Percentiles rank a stretch among this genome's conserved stretches.
Evolutionary conservation across 2,113 vertebrate species (phyloP).

Genomic region (Philantomba maxwellii): DNA sequence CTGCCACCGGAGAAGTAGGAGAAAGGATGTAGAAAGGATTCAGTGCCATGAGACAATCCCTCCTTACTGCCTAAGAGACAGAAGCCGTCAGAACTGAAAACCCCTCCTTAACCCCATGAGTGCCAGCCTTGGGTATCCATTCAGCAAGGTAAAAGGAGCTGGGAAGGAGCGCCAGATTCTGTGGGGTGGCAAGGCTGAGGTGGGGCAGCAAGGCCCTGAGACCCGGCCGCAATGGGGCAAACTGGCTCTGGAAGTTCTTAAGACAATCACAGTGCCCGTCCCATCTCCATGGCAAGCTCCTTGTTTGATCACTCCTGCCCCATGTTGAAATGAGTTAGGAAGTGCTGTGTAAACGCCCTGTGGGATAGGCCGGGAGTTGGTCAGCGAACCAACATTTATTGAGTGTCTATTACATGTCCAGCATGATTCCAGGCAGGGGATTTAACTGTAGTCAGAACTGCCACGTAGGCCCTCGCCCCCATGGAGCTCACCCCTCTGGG

Average conservation of each 20-base stretch:
- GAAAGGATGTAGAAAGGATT: not conserved
- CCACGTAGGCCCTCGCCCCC: not conserved
- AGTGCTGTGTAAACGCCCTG: fast-evolving
- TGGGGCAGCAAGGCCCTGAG: not conserved
- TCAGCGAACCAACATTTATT: fast-evolving
- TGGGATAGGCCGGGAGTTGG: not conserved
- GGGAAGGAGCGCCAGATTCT: not conserved
- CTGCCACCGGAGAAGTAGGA: not conserved
- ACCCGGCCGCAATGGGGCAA: no score
- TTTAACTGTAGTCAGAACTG: not conserved
- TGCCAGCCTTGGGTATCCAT: not conserved
- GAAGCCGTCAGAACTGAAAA: not conserved
- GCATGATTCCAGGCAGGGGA: not conserved
- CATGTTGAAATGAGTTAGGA: not conserved
- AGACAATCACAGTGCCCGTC: not conserved
- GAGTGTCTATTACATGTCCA: not conserved
- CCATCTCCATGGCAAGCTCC: not conserved
- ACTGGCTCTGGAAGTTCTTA: not conserved
- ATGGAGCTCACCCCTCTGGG: not conserved
- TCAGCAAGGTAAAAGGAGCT: not conserved
- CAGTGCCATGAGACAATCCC: not conserved
- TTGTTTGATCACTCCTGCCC: not conserved
- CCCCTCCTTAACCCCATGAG: not conserved
- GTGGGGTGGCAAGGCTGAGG: fast-evolving
- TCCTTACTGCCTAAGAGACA: not conserved